phyloP scores from a whole-genome alignment of 2,888 invertebrate genomes.

The Cataglyphis albicans region DNA sequence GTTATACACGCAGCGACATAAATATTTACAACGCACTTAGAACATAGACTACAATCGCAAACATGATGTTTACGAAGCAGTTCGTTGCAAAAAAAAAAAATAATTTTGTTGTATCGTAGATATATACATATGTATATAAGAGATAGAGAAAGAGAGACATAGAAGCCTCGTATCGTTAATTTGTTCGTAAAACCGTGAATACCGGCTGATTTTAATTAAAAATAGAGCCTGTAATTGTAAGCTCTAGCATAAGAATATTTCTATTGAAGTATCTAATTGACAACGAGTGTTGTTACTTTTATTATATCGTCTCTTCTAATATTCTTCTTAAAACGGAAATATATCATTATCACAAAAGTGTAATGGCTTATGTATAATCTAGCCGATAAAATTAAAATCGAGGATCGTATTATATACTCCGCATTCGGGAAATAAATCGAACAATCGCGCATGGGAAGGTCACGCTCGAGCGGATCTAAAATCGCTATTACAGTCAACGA shows the following conservation, averaged over 20 bases:
- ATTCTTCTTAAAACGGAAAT: not conserved
- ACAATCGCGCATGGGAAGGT: slow-evolving; percentile 46
- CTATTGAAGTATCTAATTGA: not conserved
- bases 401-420: not conserved
- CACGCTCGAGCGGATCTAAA: slow-evolving; percentile 66
- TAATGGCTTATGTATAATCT: not conserved
- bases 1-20: slow-evolving; percentile 61
- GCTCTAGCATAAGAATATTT: not conserved
- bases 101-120: slow-evolving; percentile 34
- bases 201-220: slow-evolving; percentile 24
- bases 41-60: slow-evolving; percentile 36
- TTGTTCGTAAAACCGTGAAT: slow-evolving; percentile 46
- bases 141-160: not conserved
- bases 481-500: slow-evolving; percentile 72
- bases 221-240: not conserved
- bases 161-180: slow-evolving; percentile 35
- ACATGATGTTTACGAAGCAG: slow-evolving; percentile 33
- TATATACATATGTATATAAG: not conserved
- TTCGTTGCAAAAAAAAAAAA: slow-evolving; percentile 31
- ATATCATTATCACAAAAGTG: not conserved
- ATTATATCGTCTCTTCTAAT: not conserved
- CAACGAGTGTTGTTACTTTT: not conserved
- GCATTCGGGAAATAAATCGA: slow-evolving; percentile 43
- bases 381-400: not conserved
- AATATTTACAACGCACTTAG: slow-evolving; percentile 69